A percentile compares a stretch with the other conserved stretches of the same genome.
These are phyloP conservation scores for Nephotettix cincticeps DNA, from an alignment of 1,140 invertebrate genomes.

Conservation along the genomic window DNA sequence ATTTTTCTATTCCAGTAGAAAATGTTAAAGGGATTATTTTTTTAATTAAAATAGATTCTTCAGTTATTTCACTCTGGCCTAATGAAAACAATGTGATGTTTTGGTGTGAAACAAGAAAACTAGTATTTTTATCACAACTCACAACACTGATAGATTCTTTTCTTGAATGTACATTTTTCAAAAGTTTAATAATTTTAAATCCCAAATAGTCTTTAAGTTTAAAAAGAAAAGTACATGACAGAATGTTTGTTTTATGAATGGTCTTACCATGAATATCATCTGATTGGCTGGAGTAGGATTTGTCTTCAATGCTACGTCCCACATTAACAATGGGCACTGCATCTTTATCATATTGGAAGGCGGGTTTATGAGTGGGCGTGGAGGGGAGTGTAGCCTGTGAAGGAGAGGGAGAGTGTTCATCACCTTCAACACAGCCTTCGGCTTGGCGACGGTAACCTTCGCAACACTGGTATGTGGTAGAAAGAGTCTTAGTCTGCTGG, in stretches of 20 bases:
- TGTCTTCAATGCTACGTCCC: not conserved
- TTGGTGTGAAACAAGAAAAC: too few relatives aligned
- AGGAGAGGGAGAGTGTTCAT: not conserved
- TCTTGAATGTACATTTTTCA: too few relatives aligned
- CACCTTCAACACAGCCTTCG: constrained; percentile 23
- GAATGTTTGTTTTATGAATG: not conserved
- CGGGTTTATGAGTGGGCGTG: not conserved
- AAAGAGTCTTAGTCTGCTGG: constrained; percentile 26
- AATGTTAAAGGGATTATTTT: too few relatives aligned
- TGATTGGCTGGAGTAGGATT: constrained; percentile 22
- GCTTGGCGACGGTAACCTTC: constrained; percentile 23
- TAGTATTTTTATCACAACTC: too few relatives aligned
- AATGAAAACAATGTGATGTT: too few relatives aligned
- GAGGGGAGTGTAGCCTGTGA: not conserved
- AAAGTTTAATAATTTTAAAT: too few relatives aligned
- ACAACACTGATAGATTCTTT: too few relatives aligned
- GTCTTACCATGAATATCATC: constrained; percentile 10
- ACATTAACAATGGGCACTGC: not conserved
- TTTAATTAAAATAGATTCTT: too few relatives aligned
- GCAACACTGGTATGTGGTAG: constrained; percentile 30
- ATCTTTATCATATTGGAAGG: not conserved
- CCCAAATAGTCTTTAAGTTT: not conserved
- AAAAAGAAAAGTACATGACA: not conserved
- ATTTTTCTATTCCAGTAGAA: too few relatives aligned
- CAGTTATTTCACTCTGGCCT: too few relatives aligned